phyloP scores from a whole-genome alignment of 2,113 vertebrate genomes.

The Hiodon tergisus region DNA sequence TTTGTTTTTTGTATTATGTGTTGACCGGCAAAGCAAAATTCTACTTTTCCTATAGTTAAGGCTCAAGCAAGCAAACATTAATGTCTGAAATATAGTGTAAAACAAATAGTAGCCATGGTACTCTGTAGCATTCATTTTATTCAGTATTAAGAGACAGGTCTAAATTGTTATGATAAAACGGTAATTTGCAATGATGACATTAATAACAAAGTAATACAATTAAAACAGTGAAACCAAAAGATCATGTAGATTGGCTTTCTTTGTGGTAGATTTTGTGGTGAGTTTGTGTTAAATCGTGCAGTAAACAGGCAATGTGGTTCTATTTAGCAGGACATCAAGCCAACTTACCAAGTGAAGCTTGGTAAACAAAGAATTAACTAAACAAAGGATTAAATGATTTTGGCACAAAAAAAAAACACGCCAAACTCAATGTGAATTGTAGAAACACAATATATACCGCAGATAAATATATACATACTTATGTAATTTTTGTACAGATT shows the following conservation, averaged over 20 bases:
- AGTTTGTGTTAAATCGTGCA: not conserved
- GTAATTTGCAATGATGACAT: not conserved
- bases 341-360: no score
- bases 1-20: not conserved
- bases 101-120: not conserved
- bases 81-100: not conserved
- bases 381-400: not conserved
- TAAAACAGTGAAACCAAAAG: not conserved
- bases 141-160: not conserved
- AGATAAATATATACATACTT: conserved; percentile 11
- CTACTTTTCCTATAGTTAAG: not conserved
- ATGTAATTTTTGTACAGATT: conserved; percentile 35
- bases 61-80: not conserved
- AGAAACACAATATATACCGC: conserved; percentile 22
- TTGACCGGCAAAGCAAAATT: not conserved
- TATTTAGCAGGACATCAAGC: no score
- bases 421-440: conserved; percentile 13
- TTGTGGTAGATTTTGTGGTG: not conserved
- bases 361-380: not conserved
- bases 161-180: not conserved
- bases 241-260: not conserved
- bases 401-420: conserved; percentile 1
- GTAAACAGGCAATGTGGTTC: not conserved
- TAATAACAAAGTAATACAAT: not conserved
- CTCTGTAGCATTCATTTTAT: not conserved